phyloP scores from a whole-genome alignment of 2,113 vertebrate species.

The Myanophis thanlyinensis region DNA sequence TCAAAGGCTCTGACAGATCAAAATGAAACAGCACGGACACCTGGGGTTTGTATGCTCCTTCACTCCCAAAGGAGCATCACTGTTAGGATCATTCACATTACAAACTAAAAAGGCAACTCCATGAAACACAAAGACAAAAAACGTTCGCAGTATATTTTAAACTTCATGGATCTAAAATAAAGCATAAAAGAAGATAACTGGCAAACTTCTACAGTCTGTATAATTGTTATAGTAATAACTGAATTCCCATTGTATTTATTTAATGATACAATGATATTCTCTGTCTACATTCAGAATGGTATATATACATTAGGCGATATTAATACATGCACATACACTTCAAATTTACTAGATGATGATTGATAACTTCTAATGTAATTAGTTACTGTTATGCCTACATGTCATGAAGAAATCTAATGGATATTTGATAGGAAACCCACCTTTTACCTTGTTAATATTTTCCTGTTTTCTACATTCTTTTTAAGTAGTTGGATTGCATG shows the following conservation, averaged over 20 bases:
- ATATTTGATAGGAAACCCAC: neutral
- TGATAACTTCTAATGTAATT: neutral
- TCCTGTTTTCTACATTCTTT: neutral
- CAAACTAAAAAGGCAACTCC: neutral
- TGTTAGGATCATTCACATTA: slow-evolving; percentile 13
- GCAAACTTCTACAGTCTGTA: accelerated
- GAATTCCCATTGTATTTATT: neutral
- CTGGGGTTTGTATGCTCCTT: slow-evolving; percentile 1
- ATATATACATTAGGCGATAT: neutral
- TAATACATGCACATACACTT: neutral
- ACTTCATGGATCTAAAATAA: neutral
- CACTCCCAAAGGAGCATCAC: neutral
- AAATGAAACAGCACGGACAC: slow-evolving; percentile 21
- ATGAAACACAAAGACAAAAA: slow-evolving; percentile 28
- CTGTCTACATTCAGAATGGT: neutral
- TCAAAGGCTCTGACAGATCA: slow-evolving; percentile 32
- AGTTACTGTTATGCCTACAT: slow-evolving; percentile 20
- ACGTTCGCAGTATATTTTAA: slow-evolving; percentile 17
- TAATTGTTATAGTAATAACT: neutral
- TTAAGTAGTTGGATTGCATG: neutral
- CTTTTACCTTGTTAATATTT: neutral
- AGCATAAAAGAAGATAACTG: neutral
- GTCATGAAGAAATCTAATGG: slow-evolving; percentile 1
- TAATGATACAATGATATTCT: neutral
- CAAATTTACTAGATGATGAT: neutral